These are phyloP conservation scores for Saccopteryx leptura DNA, from an alignment of 2,113 vertebrate genomes.

Conservation along the genomic window DNA sequence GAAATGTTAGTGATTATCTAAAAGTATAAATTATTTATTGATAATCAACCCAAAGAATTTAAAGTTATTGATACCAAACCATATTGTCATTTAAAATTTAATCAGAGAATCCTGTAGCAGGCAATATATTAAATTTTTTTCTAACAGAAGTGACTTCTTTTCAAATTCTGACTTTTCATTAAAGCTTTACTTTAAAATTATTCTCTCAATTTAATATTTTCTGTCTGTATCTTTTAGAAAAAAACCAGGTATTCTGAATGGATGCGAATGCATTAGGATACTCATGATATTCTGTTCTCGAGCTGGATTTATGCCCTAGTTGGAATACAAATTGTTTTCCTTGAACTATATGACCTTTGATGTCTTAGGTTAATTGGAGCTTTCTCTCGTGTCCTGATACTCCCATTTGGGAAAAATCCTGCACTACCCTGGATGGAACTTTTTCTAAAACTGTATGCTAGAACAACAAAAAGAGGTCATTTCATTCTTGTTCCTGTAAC, in stretches of 20 bases:
- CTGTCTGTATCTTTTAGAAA: not conserved
- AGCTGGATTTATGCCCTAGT: not conserved
- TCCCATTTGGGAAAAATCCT: not conserved
- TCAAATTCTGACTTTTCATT: not conserved
- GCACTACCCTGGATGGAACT: not conserved
- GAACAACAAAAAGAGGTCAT: not conserved
- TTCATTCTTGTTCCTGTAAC: not conserved
- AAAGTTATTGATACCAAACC: not conserved
- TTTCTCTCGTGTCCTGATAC: slow-evolving; percentile 17
- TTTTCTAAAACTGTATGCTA: not conserved
- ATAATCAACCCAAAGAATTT: slow-evolving; percentile 33
- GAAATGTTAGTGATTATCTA: not conserved
- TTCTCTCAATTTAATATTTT: not conserved
- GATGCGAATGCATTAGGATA: not conserved
- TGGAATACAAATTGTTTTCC: slow-evolving; percentile 40
- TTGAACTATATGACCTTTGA: not conserved
- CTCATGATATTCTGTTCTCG: not conserved
- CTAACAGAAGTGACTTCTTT: not conserved
- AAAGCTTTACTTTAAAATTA: not conserved
- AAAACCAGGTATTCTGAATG: not conserved
- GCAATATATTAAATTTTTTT: not conserved
- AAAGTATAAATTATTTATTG: not conserved
- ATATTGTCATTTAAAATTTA: not conserved
- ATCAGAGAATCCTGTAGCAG: not conserved
- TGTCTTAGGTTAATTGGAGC: slow-evolving; percentile 11